Evolutionary conservation across 2,113 vertebrate species (phyloP), one percentile per base, ranked within the genome.

Genomic region (Brachyistius frenatus): DNA sequence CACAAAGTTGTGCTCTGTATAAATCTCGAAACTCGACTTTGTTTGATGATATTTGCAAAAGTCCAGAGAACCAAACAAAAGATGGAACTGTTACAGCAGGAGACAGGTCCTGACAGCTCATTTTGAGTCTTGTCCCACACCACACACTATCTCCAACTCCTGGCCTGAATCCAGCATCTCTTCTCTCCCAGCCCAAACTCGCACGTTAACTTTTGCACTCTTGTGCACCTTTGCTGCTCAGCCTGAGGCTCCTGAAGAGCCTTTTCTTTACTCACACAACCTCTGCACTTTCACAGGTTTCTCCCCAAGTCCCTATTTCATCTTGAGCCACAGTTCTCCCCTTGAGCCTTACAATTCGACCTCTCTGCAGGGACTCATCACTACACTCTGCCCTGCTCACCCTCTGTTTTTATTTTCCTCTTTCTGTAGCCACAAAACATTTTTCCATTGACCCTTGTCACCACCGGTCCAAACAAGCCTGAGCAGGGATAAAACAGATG

Each of bases 391-490:
- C 52, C 52, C 23, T 10, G 60, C 41, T 56, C 55, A 60, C 23
- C 50, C 41, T 64, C 44, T n/a, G 36, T 54, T 83, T 82, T 78
- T 6, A 49, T 31, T 77, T 82, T 35, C 50, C 57, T 73, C 55
- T 52, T 30, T 47, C 35, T 56, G 5, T 7, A 15, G 55, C 75
- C 49, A 56, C 67, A 70, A 70, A 66, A 54, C 36, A 81, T 46
- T 84, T 80, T 85, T 67, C 58, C 63, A 50, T 35, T 76, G 78
- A 78, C 75, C 72, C 56, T 50, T 52, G 50, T 76, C 74, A 79
- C 61, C 36, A 39, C 5, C 5, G 55, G 67, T 77, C 68, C 2
- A 2, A 44, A 44, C 10, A 13, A 11, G 41, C 13, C 10, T 9
- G 2, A 44, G 10, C 41, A 44, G 41, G 39, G 41, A 13, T 44